Evolutionary conservation across 1,140 invertebrate genomes (phyloP).

Genomic region (Eupeodes corollae): DNA sequence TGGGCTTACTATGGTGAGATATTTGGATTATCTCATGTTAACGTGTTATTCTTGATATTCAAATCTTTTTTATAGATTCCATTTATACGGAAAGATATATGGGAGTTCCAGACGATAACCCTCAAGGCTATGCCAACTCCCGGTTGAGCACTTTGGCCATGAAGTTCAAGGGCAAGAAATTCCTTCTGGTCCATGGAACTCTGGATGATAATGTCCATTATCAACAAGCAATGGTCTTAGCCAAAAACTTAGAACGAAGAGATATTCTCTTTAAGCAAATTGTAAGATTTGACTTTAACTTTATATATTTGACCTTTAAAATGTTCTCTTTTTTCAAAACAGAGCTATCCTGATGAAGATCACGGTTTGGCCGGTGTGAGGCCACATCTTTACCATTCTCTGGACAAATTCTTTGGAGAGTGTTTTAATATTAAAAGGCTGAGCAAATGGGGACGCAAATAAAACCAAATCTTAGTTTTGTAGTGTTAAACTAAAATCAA

Average conservation of each 20-base stretch:
- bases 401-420: constrained; percentile 77
- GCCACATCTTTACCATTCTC: constrained; percentile 76
- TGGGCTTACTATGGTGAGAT: constrained; percentile 74
- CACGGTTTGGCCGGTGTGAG: constrained; percentile 68
- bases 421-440: constrained; percentile 45
- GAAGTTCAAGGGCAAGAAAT: constrained; percentile 60
- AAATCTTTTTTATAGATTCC: constrained; percentile 58
- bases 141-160: constrained; percentile 58
- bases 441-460: background rate
- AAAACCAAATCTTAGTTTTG: too few species aligned
- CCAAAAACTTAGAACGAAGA: constrained; percentile 69
- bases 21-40: background rate
- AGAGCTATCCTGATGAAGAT: constrained; percentile 91
- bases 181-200: constrained; percentile 81
- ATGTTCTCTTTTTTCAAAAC: constrained; percentile 32
- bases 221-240: constrained; percentile 84
- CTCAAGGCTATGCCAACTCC: constrained; percentile 60
- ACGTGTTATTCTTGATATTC: background rate
- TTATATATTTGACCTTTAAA: background rate
- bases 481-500: too few species aligned
- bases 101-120: constrained; percentile 73
- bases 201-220: constrained; percentile 94
- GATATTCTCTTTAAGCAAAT: constrained; percentile 84
- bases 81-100: constrained; percentile 94
- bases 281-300: constrained; percentile 44